Evolutionary conservation across 2,888 invertebrate species (phyloP).

Genomic region (Xestia sexstrigata): DNA sequence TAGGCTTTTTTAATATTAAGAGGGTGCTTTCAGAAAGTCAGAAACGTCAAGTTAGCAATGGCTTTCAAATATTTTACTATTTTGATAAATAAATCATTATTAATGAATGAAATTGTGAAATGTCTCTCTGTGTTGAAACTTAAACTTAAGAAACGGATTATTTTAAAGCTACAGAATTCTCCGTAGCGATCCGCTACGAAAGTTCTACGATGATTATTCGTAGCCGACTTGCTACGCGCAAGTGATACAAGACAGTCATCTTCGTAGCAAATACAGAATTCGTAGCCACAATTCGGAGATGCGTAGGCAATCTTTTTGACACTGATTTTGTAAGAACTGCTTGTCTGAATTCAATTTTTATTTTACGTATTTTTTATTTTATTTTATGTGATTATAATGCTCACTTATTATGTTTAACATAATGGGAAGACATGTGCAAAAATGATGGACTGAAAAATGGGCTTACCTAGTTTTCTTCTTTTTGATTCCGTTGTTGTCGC

Average conservation of each 20-base stretch:
- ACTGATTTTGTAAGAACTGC: neutral
- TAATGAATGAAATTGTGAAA: no score
- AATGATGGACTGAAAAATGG: neutral
- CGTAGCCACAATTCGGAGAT: slow-evolving; percentile 21
- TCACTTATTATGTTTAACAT: neutral
- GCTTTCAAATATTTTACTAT: no score
- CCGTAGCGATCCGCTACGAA: slow-evolving; percentile 48
- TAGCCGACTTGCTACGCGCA: slow-evolving; percentile 32
- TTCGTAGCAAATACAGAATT: slow-evolving; percentile 46
- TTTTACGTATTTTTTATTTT: neutral
- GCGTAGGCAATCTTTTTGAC: neutral
- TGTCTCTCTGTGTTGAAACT: neutral
- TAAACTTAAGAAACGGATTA: neutral
- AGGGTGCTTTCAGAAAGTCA: no score
- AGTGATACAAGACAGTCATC: slow-evolving; percentile 32
- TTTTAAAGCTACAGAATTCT: neutral
- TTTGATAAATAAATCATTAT: no score
- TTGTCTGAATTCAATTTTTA: neutral
- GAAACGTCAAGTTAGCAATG: no score
- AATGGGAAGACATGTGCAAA: neutral
- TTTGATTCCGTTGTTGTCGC: slow-evolving; percentile 96
- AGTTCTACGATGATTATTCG: slow-evolving; percentile 58
- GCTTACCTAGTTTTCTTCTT: slow-evolving; percentile 97
- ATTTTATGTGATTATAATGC: neutral
- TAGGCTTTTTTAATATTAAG: neutral